phyloP scores from a whole-genome alignment of 2,797 vertebrate genomes.

The Oreochromis grahami region DNA sequence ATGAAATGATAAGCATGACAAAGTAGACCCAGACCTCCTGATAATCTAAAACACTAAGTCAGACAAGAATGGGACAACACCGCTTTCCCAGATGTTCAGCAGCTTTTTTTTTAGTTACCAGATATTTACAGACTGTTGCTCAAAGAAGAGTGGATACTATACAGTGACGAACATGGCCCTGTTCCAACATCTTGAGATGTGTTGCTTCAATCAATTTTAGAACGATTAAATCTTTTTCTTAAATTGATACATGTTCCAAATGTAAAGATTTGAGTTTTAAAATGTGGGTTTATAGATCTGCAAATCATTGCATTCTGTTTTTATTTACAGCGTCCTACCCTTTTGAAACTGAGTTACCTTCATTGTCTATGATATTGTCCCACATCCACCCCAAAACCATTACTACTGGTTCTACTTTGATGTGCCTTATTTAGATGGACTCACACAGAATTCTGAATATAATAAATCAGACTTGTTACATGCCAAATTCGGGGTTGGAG shows the following conservation, averaged over 20 bases:
- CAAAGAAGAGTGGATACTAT: not conserved
- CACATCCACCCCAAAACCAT: not conserved
- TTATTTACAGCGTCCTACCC: not conserved
- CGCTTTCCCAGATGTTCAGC: not conserved
- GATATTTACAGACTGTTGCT: not conserved
- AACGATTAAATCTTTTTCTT: not conserved
- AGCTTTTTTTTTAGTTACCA: accelerated
- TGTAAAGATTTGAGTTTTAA: not conserved
- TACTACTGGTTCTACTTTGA: not conserved
- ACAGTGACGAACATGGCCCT: not conserved
- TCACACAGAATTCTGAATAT: not conserved
- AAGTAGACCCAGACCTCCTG: not conserved
- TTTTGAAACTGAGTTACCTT: not conserved
- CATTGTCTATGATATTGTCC: not conserved
- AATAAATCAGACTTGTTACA: no score
- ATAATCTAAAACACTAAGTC: not conserved
- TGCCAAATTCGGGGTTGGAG: not conserved
- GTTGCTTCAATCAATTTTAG: not conserved
- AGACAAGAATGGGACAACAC: not conserved
- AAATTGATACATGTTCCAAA: not conserved
- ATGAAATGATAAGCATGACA: not conserved
- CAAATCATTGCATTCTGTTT: not conserved
- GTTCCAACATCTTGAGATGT: not conserved
- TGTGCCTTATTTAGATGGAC: not conserved
- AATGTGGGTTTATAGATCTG: not conserved